phyloP scores from a whole-genome alignment of 2,797 vertebrate genomes.

The Linurgus olivaceus region DNA sequence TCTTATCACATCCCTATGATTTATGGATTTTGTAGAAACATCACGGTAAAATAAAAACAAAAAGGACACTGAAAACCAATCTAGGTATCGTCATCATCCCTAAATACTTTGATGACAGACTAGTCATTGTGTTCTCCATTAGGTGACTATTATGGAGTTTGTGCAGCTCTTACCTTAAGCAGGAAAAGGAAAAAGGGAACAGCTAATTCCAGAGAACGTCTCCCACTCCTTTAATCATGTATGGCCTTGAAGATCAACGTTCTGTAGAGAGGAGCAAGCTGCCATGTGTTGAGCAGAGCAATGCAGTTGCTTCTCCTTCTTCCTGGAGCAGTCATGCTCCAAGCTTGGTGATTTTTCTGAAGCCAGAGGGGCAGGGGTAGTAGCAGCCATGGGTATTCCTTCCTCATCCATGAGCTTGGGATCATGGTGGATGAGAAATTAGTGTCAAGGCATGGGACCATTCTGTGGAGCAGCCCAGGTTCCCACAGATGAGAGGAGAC shows the following conservation, averaged over 20 bases:
- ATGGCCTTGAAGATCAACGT: background rate
- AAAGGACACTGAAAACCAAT: background rate
- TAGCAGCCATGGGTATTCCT: background rate
- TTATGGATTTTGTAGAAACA: background rate
- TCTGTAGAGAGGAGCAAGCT: background rate
- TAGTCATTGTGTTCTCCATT: background rate
- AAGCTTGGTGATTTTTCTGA: background rate
- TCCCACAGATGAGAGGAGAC: fast-evolving
- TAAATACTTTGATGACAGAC: background rate
- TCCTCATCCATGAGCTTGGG: background rate
- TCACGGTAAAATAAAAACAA: background rate
- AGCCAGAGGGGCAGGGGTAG: background rate
- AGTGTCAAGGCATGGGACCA: fast-evolving
- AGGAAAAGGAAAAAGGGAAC: background rate
- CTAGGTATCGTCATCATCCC: background rate
- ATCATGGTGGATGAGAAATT: background rate
- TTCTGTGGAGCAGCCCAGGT: background rate
- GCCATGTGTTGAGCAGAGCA: background rate
- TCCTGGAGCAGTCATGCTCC: background rate
- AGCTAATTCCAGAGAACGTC: background rate
- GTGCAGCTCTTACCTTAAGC: background rate
- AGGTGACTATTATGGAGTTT: background rate
- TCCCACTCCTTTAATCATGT: background rate
- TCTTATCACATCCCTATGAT: background rate
- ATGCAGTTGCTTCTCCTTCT: background rate